Base-by-base conservation (phyloP, 2,113 vertebrate genomes). In the Leptosomus discolor region DNA sequence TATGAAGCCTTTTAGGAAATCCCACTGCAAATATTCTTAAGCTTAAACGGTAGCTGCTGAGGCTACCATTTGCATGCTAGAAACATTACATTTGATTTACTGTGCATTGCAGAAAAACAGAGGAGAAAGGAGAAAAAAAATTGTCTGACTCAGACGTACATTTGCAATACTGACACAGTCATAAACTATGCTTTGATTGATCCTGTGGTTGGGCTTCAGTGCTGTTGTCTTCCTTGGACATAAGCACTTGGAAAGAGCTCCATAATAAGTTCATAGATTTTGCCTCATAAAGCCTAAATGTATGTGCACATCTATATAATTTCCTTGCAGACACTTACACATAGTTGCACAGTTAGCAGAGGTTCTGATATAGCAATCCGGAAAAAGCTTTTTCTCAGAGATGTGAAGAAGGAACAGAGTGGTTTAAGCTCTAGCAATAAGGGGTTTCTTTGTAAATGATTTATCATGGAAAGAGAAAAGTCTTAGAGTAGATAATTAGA, bases 1-100 rank as follows among this genome's bases (percentile, higher is more conserved):
- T 81, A 8, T 21, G 93, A 95, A 84, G 54, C 54, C 73, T 89
- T 86, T 94, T 51, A 95, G 91, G 86, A 97, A 96, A 96, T 94
- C 77, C 23, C 23, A 50, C 46, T 50, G 69, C 60, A 92, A 95
- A 85, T 79, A 87, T 87, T 75, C 76, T 89, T 86, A 82, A 65
- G 45, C 65, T 90, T 82, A 68, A 85, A 76, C 1, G 13, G 43
- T 79, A 90, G 84, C 32, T 94, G 46, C 65, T 65, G 48, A 87
- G 50, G 65, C 30, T 88, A 63, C 37, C 18, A 64, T 56, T 78
- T 86, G 26, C 29, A 69, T 91, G 68, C 67, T 94, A 39, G 60
- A 74, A 80, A 60, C 23, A 53, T 58, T 53, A 80, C 9, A 67
- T 56, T 85, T 88, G 1, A 58, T 92, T 93, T 90, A 63, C 12